A percentile compares a stretch with the other conserved stretches of the same genome.
Evolutionary conservation across 2,113 vertebrate genomes (phyloP).

Genomic region (Eulacestoma nigropectus): DNA sequence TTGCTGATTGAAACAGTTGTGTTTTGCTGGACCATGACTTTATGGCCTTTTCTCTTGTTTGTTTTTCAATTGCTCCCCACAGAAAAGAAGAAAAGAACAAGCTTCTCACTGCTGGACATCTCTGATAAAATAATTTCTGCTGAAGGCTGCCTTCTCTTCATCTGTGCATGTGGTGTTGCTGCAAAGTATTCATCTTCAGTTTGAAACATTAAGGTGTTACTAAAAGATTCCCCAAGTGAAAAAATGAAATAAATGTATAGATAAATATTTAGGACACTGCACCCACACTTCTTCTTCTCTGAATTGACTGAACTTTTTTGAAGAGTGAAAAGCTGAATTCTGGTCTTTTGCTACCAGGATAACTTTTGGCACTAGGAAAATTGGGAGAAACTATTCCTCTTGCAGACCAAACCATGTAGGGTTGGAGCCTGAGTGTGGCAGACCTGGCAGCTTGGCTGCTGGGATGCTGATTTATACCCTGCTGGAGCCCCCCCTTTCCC

Average conservation of each 20-base stretch:
- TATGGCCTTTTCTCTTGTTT: not conserved
- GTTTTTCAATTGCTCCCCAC: not conserved
- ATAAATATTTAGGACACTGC: not conserved
- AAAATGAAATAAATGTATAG: not conserved
- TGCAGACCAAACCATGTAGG: not conserved
- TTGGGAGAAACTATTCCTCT: not conserved
- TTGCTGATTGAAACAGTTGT: not conserved
- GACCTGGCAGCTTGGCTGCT: not conserved
- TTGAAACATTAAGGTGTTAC: not conserved
- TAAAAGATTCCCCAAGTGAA: not conserved
- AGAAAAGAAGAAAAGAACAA: not conserved
- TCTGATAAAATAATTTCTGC: not conserved
- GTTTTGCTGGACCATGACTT: not conserved
- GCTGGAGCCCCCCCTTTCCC: not conserved
- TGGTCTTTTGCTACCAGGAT: not conserved
- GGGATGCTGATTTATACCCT: not conserved
- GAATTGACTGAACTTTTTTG: not conserved
- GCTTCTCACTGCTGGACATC: not conserved
- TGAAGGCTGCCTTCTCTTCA: not conserved
- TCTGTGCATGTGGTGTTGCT: not conserved
- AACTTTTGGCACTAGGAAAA: not conserved
- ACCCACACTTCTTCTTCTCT: not conserved
- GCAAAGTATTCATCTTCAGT: not conserved
- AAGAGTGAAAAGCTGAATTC: not conserved
- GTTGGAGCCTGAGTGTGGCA: not conserved